Evolutionary conservation across 1,140 invertebrate species (phyloP).

Genomic region (Anoplophora glabripennis): DNA sequence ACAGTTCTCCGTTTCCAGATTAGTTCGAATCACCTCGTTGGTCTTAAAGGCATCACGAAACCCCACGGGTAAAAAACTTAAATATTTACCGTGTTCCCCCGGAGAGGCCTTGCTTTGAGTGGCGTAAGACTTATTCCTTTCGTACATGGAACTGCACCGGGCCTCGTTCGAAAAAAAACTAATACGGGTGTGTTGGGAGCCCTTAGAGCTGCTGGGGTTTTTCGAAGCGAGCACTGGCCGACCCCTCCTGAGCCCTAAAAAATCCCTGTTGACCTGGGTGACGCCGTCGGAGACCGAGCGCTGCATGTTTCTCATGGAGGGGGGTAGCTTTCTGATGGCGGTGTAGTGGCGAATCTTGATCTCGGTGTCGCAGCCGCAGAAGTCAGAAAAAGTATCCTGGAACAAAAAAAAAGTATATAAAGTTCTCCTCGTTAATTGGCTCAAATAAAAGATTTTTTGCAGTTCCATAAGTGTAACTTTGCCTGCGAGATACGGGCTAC

Average conservation of each 20-base stretch:
- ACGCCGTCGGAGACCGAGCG: conserved; percentile 29
- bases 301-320: conserved; percentile 17
- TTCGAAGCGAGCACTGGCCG: neutral
- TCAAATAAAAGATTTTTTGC: neutral
- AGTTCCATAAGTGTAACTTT: too few relatives aligned
- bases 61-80: conserved; percentile 2
- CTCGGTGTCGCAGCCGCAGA: conserved; percentile 26
- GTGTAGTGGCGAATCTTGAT: conserved; percentile 10
- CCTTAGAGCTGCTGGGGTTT: neutral
- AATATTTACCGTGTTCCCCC: too few relatives aligned
- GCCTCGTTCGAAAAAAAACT: conserved; percentile 4
- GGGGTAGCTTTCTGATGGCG: conserved; percentile 15
- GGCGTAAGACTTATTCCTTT: conserved; percentile 5
- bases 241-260: neutral
- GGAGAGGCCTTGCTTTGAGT: neutral
- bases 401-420: conserved; percentile 22
- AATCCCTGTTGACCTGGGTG: conserved; percentile 1
- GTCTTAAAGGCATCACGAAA: neutral
- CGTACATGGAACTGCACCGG: neutral
- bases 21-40: conserved; percentile 14
- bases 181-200: neutral
- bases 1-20: neutral
- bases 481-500: too few relatives aligned
- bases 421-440: too few relatives aligned
- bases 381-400: conserved; percentile 38